These are phyloP conservation scores for Danionella cerebrum DNA, from an alignment of 2,113 vertebrate genomes.

Conservation along the genomic window DNA sequence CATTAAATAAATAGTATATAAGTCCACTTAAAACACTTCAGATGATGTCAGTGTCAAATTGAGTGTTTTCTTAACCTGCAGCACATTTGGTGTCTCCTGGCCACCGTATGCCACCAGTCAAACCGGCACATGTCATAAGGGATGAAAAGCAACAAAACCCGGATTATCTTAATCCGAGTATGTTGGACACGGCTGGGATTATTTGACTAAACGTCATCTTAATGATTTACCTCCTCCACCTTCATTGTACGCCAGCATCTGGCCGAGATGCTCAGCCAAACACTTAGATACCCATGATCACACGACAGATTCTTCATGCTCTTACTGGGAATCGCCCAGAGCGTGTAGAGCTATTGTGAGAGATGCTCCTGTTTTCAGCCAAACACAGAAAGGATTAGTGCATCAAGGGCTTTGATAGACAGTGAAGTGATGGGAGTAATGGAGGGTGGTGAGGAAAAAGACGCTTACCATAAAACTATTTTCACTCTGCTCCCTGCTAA, in stretches of 20 bases:
- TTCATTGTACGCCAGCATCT: constrained; percentile 4
- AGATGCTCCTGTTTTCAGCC: neutral
- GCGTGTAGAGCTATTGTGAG: neutral
- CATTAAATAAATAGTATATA: too few species aligned
- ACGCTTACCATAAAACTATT: constrained; percentile 28
- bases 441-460: constrained; percentile 22
- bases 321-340: neutral
- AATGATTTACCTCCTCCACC: neutral
- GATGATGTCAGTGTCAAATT: too few species aligned
- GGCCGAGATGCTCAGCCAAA: neutral
- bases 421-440: constrained; percentile 26
- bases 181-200: neutral
- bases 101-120: neutral
- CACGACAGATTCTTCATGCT: neutral
- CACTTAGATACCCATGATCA: neutral
- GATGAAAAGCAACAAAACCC: neutral
- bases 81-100: neutral
- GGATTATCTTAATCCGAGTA: neutral
- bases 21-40: too few species aligned
- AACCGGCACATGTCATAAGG: neutral
- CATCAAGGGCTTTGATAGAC: neutral
- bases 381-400: neutral
- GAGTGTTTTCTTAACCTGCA: too few species aligned
- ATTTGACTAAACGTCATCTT: constrained; percentile 4
- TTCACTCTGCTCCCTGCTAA: constrained; percentile 22